Conservation (phyloP, 2,113 vertebrate species). For the Megaceryle torquata region DNA sequence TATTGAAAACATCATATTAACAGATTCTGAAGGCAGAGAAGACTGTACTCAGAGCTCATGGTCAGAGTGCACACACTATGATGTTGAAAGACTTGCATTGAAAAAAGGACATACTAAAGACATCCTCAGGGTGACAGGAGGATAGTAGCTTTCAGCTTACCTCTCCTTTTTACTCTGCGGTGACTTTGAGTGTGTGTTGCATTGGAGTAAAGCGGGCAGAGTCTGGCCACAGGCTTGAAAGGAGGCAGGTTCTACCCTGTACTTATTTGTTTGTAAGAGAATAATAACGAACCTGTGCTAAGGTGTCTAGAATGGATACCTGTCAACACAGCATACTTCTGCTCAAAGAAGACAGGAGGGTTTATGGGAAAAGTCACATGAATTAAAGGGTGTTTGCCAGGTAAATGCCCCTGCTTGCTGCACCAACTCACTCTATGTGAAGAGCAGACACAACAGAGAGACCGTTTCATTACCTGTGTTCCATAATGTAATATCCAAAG, state of each 20-base stretch:
- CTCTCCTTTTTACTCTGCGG: neutral
- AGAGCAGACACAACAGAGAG: neutral
- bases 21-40: neutral
- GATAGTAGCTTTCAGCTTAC: neutral
- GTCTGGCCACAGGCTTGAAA: neutral
- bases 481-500: neutral
- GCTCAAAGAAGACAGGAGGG: neutral
- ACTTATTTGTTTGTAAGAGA: neutral
- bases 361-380: neutral
- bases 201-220: neutral
- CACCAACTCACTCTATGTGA: neutral
- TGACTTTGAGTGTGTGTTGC: fast-evolving
- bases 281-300: neutral
- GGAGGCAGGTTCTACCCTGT: neutral
- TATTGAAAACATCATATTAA: neutral
- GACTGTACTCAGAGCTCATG: neutral
- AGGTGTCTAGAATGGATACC: neutral
- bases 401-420: neutral
- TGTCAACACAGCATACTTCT: neutral
- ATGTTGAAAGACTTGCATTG: neutral
- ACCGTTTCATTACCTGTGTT: neutral
- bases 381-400: neutral
- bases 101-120: neutral
- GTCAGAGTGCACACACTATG: neutral
- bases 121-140: neutral